Evolutionary conservation across 2,797 vertebrate species (phyloP).

Genomic region (Cossypha niveicapilla): DNA sequence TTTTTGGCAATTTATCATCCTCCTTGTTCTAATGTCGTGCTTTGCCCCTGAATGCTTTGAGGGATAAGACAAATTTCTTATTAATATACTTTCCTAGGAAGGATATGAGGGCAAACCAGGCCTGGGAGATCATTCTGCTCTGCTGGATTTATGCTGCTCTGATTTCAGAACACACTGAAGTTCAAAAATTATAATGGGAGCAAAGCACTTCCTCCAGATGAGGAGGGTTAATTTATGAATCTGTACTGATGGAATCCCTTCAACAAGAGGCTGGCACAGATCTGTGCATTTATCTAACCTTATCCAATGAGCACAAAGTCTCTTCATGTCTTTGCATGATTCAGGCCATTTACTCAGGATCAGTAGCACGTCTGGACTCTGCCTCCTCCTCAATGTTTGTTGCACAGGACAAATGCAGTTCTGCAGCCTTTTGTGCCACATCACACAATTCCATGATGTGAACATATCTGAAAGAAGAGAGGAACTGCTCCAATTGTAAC

Average conservation of each 20-base stretch:
- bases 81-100: not conserved
- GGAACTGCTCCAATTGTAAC: not conserved
- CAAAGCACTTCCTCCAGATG: not conserved
- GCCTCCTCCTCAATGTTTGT: not conserved
- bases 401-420: not conserved
- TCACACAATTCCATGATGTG: not conserved
- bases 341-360: not conserved
- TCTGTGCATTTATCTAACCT: not conserved
- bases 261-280: not conserved
- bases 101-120: not conserved
- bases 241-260: not conserved
- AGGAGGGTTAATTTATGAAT: not conserved
- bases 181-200: not conserved
- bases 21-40: not conserved
- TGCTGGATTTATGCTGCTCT: not conserved
- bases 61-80: not conserved
- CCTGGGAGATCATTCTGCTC: not conserved
- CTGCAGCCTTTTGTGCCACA: not conserved
- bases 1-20: conserved; percentile 11
- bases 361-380: not conserved
- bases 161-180: not conserved
- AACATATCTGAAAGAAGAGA: not conserved
- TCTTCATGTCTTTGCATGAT: not conserved
- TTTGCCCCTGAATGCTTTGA: not conserved
- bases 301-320: not conserved